A percentile compares a stretch with the other conserved stretches of the same genome.
phyloP scores from a whole-genome alignment of 1,140 invertebrate species.

The Acromyrmex echinatior region DNA sequence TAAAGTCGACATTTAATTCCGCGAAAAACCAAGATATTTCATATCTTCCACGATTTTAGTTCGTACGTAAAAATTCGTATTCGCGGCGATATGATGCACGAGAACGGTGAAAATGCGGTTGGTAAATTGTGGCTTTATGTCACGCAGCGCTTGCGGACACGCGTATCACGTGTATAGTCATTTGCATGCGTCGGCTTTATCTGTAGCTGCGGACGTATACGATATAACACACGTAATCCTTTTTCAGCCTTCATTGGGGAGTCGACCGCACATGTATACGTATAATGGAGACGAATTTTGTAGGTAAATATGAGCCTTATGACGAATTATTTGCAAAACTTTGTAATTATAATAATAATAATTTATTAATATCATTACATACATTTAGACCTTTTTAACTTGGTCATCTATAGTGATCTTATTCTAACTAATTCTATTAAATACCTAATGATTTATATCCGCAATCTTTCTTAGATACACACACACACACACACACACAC shows the following conservation, averaged over 20 bases:
- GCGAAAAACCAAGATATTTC: background rate
- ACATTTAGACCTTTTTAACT: too few relatives aligned
- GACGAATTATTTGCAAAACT: too few relatives aligned
- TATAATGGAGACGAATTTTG: slow-evolving; percentile 2
- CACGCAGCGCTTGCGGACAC: background rate
- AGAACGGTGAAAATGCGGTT: background rate
- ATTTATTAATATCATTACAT: too few relatives aligned
- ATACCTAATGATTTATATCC: too few relatives aligned
- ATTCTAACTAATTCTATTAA: too few relatives aligned
- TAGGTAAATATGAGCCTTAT: too few relatives aligned
- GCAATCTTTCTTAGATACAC: too few relatives aligned
- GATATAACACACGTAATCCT: slow-evolving; percentile 20
- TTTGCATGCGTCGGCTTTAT: slow-evolving; percentile 28
- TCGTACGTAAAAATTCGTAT: background rate
- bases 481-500: too few relatives aligned
- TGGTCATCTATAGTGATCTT: too few relatives aligned
- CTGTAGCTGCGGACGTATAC: background rate
- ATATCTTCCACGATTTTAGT: background rate
- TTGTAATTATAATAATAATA: too few relatives aligned
- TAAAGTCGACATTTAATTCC: background rate
- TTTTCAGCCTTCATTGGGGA: background rate
- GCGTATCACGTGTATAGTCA: slow-evolving; percentile 17
- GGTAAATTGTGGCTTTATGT: background rate
- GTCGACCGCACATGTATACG: background rate
- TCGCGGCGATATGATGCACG: background rate